Percentiles rank a stretch among this genome's conserved stretches.
These are phyloP conservation scores for Phaenicophaeus curvirostris DNA, from an alignment of 2,797 vertebrate genomes.

Conservation along the genomic window DNA sequence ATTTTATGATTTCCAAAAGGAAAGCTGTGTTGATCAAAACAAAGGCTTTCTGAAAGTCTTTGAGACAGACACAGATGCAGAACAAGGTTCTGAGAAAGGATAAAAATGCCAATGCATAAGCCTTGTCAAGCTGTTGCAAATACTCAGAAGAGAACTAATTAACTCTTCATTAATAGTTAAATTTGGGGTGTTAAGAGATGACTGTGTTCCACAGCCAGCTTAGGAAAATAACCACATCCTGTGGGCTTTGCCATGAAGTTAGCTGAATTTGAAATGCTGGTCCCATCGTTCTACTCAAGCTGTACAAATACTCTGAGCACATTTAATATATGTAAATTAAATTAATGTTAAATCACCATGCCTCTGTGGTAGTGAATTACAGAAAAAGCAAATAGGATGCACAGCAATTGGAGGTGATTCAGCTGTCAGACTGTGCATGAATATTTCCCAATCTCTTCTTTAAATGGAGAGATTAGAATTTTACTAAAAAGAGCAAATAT, in stretches of 20 bases:
- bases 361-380: slow-evolving; percentile 26
- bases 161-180: slow-evolving; percentile 2
- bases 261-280: slow-evolving; percentile 13
- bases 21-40: background rate
- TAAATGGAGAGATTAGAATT: background rate
- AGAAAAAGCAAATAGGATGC: slow-evolving; percentile 20
- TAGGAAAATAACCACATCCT: slow-evolving; percentile 2
- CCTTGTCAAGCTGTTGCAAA: background rate
- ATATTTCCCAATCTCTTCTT: background rate
- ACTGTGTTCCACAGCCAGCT: background rate
- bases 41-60: background rate
- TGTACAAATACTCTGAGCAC: background rate
- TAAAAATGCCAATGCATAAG: background rate
- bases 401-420: slow-evolving; percentile 7
- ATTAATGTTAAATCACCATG: slow-evolving; percentile 48
- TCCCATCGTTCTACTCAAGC: slow-evolving; percentile 28
- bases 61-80: background rate
- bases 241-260: background rate
- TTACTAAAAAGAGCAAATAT: slow-evolving; percentile 3
- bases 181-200: background rate
- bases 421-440: background rate
- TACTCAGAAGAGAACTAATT: slow-evolving; percentile 3
- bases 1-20: background rate
- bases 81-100: background rate
- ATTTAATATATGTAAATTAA: slow-evolving; percentile 60